Conservation (phyloP, 2,113 vertebrate species). For the Nycticorax nycticorax region DNA sequence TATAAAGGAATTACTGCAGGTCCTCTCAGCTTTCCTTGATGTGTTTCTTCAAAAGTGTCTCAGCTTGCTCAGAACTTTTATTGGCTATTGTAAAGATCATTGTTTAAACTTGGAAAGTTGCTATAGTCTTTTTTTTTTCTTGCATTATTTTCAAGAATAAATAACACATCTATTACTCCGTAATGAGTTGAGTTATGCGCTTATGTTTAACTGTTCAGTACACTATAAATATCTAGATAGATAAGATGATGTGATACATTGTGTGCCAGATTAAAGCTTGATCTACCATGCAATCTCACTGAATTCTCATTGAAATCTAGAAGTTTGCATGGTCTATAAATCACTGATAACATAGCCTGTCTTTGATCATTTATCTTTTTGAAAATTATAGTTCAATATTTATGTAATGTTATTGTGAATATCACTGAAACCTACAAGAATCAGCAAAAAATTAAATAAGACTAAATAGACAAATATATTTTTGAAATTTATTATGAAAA, state of each 20-base stretch:
- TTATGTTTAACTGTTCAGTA: neutral
- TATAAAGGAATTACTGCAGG: neutral
- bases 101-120: neutral
- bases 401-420: neutral
- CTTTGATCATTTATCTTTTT: conserved; percentile 10
- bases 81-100: neutral
- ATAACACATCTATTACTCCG: neutral
- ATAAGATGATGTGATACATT: neutral
- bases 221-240: neutral
- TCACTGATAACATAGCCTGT: neutral
- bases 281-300: neutral
- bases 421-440: neutral
- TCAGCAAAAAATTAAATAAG: neutral
- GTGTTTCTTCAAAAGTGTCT: neutral
- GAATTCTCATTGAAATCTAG: neutral
- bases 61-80: neutral
- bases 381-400: neutral
- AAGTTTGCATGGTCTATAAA: neutral
- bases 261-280: neutral
- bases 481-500: neutral
- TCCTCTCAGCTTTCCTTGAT: neutral
- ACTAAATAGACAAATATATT: neutral
- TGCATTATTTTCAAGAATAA: neutral
- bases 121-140: neutral
- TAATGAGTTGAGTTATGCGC: neutral